Percentiles rank a stretch among this genome's conserved stretches.
Conservation (phyloP, 2,888 invertebrate species). For the Cyrtodaria siliqua region DNA sequence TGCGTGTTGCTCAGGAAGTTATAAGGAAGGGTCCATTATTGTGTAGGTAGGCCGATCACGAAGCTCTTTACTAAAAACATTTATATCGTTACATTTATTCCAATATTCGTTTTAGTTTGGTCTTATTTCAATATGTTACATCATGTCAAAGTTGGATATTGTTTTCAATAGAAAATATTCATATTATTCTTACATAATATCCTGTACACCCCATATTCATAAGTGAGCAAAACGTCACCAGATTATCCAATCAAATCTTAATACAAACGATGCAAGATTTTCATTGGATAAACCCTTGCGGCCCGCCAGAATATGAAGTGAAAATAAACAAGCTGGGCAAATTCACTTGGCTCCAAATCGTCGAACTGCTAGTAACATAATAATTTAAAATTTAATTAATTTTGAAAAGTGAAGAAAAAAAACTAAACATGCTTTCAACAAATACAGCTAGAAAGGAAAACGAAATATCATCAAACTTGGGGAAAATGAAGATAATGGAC, state of each 20-base stretch:
- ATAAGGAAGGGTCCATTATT: not conserved
- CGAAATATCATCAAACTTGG: constrained; percentile 64
- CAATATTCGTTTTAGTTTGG: too few relatives aligned
- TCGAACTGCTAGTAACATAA: not conserved
- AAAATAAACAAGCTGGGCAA: too few relatives aligned
- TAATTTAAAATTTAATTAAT: not conserved
- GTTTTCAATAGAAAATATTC: too few relatives aligned
- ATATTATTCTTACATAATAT: too few relatives aligned
- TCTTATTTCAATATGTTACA: too few relatives aligned
- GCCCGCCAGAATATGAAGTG: constrained; percentile 43
- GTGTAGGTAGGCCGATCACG: too few relatives aligned
- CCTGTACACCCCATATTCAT: too few relatives aligned
- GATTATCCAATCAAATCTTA: constrained; percentile 15
- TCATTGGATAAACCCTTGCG: constrained; percentile 35
- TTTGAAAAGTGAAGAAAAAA: not conserved
- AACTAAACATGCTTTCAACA: constrained; percentile 60
- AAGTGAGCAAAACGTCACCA: too few relatives aligned
- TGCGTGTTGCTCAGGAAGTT: constrained; percentile 51
- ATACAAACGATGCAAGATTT: not conserved
- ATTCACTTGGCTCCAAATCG: constrained; percentile 27
- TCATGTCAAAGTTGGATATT: too few relatives aligned
- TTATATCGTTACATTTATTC: too few relatives aligned
- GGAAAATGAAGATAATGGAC: constrained; percentile 73
- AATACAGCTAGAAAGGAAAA: constrained; percentile 62
- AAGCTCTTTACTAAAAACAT: too few relatives aligned